These are phyloP conservation scores for Buphagus erythrorhynchus DNA, from an alignment of 2,797 vertebrate species.

Conservation along the genomic window DNA sequence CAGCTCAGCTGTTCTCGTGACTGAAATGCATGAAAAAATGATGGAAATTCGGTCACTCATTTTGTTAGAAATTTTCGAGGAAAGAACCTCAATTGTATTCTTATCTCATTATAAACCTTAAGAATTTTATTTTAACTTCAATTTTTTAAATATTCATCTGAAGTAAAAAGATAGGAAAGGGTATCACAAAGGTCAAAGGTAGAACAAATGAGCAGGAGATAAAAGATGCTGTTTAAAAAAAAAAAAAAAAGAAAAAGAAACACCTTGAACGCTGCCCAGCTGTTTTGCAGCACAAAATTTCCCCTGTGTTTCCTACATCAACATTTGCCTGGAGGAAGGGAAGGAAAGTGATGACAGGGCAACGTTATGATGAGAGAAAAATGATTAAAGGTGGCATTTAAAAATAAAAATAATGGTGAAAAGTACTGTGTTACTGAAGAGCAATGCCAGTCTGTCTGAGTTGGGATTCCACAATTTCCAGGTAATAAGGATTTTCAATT, in stretches of 20 bases:
- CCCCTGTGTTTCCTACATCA: background rate
- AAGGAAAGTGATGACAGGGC: slow-evolving; percentile 18
- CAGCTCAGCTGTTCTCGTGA: background rate
- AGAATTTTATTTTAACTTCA: background rate
- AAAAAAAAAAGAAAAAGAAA: background rate
- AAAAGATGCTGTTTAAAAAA: background rate
- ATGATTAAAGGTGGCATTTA: background rate
- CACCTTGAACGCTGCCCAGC: background rate
- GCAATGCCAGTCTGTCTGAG: background rate
- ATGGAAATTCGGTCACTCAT: background rate
- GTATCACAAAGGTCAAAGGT: background rate
- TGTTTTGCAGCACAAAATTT: background rate
- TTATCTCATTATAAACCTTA: background rate
- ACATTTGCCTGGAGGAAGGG: slow-evolving; percentile 21
- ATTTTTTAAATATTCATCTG: background rate
- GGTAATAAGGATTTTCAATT: background rate
- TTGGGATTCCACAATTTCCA: background rate
- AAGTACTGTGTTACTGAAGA: background rate
- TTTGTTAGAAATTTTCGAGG: background rate
- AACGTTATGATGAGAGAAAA: background rate
- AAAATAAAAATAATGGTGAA: background rate
- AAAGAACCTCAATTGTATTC: background rate
- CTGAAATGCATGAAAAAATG: background rate
- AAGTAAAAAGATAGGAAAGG: background rate
- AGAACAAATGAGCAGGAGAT: background rate